Evolutionary conservation across 2,797 vertebrate genomes (phyloP).

Genomic region (Petrocephalus schoutedeni): DNA sequence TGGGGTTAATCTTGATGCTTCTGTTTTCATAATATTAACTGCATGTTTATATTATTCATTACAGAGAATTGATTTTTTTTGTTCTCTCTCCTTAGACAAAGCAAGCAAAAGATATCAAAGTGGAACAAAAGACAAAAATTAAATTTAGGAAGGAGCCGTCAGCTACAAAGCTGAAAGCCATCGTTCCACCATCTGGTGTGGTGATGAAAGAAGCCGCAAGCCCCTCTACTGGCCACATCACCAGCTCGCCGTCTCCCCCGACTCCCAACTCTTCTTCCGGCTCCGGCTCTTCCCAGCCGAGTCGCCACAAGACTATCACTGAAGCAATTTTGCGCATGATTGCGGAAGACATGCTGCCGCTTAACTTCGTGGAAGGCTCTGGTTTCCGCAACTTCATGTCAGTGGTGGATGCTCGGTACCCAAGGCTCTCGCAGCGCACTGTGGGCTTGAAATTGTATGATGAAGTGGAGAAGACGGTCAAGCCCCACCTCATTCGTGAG

Average conservation of each 20-base stretch:
- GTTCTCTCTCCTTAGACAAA: background rate
- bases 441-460: constrained; percentile 62
- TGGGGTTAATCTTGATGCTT: background rate
- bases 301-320: constrained; percentile 52
- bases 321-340: constrained; percentile 63
- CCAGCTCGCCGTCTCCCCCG: background rate
- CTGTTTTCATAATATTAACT: background rate
- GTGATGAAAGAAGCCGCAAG: constrained; percentile 25
- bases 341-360: constrained; percentile 69
- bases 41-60: background rate
- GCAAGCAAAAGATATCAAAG: background rate
- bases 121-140: background rate
- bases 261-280: background rate
- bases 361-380: constrained; percentile 64
- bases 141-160: constrained; percentile 31
- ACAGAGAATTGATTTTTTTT: constrained; percentile 6
- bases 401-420: constrained; percentile 52
- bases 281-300: background rate
- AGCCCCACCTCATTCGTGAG: constrained; percentile 64
- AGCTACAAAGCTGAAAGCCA: constrained; percentile 31
- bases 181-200: background rate
- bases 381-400: constrained; percentile 66
- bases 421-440: constrained; percentile 54
- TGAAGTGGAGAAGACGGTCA: constrained; percentile 61
- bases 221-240: constrained; percentile 33